Base-by-base conservation (phyloP, 2,888 invertebrate genomes). In the Lepidocyrtoides sp. region DNA sequence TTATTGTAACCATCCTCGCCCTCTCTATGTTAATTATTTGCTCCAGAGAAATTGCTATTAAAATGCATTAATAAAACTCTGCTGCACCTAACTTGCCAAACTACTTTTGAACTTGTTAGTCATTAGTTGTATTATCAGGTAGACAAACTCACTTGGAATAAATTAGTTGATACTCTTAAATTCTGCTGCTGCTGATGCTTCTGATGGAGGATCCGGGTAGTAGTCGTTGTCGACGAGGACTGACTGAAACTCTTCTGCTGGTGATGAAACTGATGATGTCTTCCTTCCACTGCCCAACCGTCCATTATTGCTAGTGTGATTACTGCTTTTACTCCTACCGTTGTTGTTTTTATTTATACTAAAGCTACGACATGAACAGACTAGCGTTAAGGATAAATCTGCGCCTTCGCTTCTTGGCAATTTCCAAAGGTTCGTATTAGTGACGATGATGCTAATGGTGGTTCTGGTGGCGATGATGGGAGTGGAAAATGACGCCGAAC, bases 111-210 rank as follows among this genome's bases (percentile, higher is more conserved):
- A 3, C 36, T 69, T 29, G 14, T 4, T 29, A 0, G 1, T 44
- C 17, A 36, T 75, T 75, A 75, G 75, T 75, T 23, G 20, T 69
- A 41, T 69, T 75, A 48, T 26, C 23, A 7, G 48, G 23, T 5
- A 48, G 48, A 69, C 17, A 36, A 14, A 79, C 92, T 92, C 86
- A 92, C 92, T 90, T 92, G 92, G 48, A 75, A 86, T 17, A 92
- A 77, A 77, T 92, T 92, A 60, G 89, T 77, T 54, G 89, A 82
- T 29, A 84, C 66, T 17, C 81, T 36, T 8, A 86, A 81, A 63
- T 91, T 91, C 32, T 91, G 75, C 8, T 82, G 60, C 1, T 85
- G 63, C n/a, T 82, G 79, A 8, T 86, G 44, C n/a, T 83, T 36
- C n/a, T 89, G 82, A 51, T 88, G 81, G 32, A 89, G 63, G 44